phyloP scores from a whole-genome alignment of 2,797 vertebrate species.

The Tapera naevia region DNA sequence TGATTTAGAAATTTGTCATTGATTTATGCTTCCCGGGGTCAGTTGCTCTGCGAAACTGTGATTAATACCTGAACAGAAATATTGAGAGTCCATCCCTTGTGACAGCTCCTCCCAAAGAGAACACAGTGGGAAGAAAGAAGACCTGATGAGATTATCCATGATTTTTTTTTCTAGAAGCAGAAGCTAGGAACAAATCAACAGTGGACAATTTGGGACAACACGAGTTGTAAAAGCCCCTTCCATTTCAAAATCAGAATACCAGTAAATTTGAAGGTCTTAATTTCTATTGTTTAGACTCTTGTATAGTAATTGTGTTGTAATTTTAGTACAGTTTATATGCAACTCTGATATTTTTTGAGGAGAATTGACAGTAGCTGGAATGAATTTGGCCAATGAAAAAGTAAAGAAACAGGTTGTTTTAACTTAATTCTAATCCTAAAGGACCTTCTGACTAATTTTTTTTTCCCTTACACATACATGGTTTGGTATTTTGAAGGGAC shows the following conservation, averaged over 20 bases:
- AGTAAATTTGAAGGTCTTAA: neutral
- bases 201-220: neutral
- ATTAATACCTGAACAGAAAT: neutral
- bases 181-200: neutral
- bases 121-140: neutral
- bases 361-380: neutral
- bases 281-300: neutral
- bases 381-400: neutral
- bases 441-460: neutral
- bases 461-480: neutral
- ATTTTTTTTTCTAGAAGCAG: neutral
- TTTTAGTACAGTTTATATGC: neutral
- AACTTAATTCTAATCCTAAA: neutral
- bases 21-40: neutral
- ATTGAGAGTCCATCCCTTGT: neutral
- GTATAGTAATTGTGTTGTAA: neutral
- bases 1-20: neutral
- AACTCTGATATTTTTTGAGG: neutral
- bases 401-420: neutral
- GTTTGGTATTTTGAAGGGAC: neutral
- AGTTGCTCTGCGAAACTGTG: neutral
- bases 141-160: neutral
- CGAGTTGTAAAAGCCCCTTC: neutral
- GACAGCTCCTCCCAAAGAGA: neutral
- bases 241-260: neutral